Evolutionary conservation across 2,113 vertebrate species (phyloP).

Genomic region (Euleptes europaea): DNA sequence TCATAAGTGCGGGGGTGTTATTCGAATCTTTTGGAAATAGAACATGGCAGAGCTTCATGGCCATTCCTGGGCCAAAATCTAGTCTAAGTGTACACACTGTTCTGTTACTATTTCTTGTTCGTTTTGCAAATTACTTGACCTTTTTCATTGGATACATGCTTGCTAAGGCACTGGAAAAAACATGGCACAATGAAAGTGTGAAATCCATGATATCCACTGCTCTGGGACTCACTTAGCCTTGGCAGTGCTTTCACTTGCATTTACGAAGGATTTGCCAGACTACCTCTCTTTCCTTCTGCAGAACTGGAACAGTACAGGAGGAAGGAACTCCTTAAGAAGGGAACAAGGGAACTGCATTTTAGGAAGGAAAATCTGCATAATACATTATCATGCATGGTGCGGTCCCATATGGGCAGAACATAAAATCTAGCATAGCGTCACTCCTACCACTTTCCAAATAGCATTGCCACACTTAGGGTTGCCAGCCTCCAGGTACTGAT

Average conservation of each 20-base stretch:
- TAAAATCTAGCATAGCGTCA: too few species aligned
- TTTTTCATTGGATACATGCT: background rate
- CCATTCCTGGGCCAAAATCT: background rate
- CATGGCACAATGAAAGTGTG: conserved; percentile 5
- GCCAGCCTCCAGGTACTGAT: too few species aligned
- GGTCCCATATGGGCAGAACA: too few species aligned
- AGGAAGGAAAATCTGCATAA: background rate
- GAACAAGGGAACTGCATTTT: background rate
- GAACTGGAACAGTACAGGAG: background rate
- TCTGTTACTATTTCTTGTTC: background rate
- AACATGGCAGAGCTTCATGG: background rate
- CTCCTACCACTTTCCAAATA: too few species aligned
- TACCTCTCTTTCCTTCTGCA: background rate
- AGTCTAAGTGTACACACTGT: conserved; percentile 14
- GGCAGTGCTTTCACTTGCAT: conserved; percentile 3
- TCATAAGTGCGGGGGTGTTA: background rate
- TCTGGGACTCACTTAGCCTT: conserved; percentile 1
- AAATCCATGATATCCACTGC: background rate
- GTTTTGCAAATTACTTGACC: background rate
- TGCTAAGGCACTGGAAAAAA: conserved; percentile 7
- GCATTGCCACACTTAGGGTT: too few species aligned
- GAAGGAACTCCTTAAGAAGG: background rate
- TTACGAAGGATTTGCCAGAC: background rate
- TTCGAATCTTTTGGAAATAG: background rate
- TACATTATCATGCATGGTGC: too few species aligned